Conservation (phyloP, 2,888 invertebrate genomes). For the Fragum fragum region DNA sequence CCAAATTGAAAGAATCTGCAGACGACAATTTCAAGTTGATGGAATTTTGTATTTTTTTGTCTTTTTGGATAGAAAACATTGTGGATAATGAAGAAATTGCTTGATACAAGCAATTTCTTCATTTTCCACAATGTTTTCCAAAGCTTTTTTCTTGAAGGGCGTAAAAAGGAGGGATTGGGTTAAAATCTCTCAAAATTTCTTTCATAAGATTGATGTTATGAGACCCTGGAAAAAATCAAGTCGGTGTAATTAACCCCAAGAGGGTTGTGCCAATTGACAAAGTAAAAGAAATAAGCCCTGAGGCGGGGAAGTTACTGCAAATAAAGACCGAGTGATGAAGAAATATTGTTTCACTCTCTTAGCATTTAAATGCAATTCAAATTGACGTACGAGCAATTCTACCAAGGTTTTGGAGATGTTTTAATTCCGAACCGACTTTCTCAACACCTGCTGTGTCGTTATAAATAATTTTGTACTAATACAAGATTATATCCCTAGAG, state of each 20-base stretch:
- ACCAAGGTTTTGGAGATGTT: not conserved
- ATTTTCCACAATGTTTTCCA: too few species aligned
- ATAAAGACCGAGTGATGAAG: constrained; percentile 3
- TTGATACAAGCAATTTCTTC: too few species aligned
- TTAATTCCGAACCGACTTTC: not conserved
- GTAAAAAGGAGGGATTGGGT: too few species aligned
- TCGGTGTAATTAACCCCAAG: not conserved
- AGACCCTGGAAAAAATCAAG: not conserved
- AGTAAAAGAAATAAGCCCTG: constrained; percentile 6
- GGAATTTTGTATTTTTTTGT: too few species aligned
- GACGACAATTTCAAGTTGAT: too few species aligned
- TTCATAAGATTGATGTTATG: not conserved
- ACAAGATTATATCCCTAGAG: too few species aligned
- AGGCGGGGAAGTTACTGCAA: not conserved
- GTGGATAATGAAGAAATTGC: too few species aligned
- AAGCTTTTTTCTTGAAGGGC: too few species aligned
- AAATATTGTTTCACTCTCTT: constrained; percentile 6
- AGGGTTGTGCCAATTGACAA: not conserved
- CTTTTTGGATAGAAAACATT: too few species aligned
- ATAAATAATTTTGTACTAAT: not conserved
- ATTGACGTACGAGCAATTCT: constrained; percentile 1
- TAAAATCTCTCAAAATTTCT: not conserved
- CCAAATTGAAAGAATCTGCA: too few species aligned
- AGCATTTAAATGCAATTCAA: constrained; percentile 1
- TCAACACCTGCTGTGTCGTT: not conserved